Base-by-base conservation (phyloP, 2,113 vertebrate genomes). In the mouse (Mus musculus) region DNA sequence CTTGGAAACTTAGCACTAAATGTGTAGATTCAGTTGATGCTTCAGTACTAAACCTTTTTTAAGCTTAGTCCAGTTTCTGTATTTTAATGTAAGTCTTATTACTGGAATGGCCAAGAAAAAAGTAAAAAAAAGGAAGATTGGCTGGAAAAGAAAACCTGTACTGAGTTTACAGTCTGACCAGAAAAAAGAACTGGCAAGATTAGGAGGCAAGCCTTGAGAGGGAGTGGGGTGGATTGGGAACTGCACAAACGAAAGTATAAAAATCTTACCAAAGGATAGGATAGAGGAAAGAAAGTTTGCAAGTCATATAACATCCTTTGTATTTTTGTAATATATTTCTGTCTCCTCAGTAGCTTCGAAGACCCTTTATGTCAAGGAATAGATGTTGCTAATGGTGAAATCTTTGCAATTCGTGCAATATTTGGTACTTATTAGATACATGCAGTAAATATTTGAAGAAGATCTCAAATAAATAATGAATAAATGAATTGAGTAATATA, bases 311-410 rank as follows among this genome's bases (percentile, higher is more conserved):
- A 67, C 69, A 90, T 14, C 46, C 9, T 87, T 61, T 77, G 5
- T 88, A 39, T 82, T 88, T 92, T 71, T 92, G 26, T 46, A 49
- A 73, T 88, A 0, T 78, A 91, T 91, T 67, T 78, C 46, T 96
- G 19, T 92, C n/a, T 94, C 84, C 30, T 80, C 28, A 61, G 30
- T 91, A 19, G n/a, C 5, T 46, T 93, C 19, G 54, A 93, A 91
- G 1, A 5, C 94, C 33, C n/a, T 88, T 77, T 19, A 96, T 77
- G 71, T 76, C 42, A 85, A 87, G 24, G 49, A 78, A 65, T 88
- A 30, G 65, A 20, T 93, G 36, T 80, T 87, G 12, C 56, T 94
- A 11, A 11, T 33, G 84, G 11, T 78, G 67, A 52, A 88, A 89
- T 90, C 42, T 4, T 4, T 39, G 73, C 33, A 12, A 5, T 63